These are phyloP conservation scores for Parauchenoglanis punctatus DNA, from an alignment of 2,797 vertebrate genomes.

Conservation along the genomic window DNA sequence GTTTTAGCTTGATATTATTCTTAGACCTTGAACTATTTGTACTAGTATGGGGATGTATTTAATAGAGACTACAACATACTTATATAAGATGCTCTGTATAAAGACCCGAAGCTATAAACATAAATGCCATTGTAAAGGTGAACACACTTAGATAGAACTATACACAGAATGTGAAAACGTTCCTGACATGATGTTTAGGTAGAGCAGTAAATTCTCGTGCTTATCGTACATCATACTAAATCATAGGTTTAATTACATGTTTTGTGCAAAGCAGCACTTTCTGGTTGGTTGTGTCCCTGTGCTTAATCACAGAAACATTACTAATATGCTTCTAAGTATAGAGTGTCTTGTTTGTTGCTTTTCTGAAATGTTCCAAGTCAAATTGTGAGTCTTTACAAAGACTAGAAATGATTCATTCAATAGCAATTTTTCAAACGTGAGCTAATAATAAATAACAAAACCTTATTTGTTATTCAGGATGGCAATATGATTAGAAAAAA, in stretches of 20 bases:
- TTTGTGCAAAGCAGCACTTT: not conserved
- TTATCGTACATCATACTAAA: too few relatives aligned
- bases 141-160: not conserved
- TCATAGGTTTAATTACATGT: not conserved
- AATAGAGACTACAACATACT: not conserved
- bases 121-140: not conserved
- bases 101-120: not conserved
- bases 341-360: not conserved
- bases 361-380: not conserved
- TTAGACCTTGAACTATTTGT: not conserved
- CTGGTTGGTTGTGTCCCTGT: not conserved
- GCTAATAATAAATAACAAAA: conserved; percentile 6
- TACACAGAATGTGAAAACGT: not conserved
- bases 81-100: not conserved
- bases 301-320: not conserved
- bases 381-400: not conserved
- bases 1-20: not conserved
- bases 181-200: not conserved
- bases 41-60: not conserved
- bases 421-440: conserved; percentile 14
- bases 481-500: conserved; percentile 11
- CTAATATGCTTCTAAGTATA: not conserved
- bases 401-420: not conserved
- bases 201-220: not conserved
- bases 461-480: conserved; percentile 20